Base-by-base conservation (phyloP, 2,113 vertebrate genomes). In the Lophochroa leadbeateri region DNA sequence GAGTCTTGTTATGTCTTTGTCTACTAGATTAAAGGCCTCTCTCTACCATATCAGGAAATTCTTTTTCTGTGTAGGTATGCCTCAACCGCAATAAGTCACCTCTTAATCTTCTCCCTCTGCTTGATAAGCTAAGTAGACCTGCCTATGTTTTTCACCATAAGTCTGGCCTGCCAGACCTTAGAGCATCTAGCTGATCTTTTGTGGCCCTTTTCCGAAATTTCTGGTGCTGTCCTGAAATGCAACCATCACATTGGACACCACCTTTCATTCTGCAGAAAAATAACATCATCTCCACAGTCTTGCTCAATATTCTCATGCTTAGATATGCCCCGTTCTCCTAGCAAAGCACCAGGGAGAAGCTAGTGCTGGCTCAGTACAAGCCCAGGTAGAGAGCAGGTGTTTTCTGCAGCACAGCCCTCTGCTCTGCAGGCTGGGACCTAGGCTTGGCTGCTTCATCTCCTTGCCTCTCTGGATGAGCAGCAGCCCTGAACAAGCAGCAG, bases 331-430 rank as follows among this genome's bases (percentile, higher is more conserved):
- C 2, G 1, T 31, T 79, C 44, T 46, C 24, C 65, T 20, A 43
- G 16, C 15, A 76, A 35, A 75, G 21, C 27, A 65, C 17, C 27
- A 78, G 11, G 24, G 10, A 75, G 29, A 27, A 67, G 13, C 11
- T 43, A 19, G 29, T 35, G 12, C 13, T 75, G 67, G 50, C 31
- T 52, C 52, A 80, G 37, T 10, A 67, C 3, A 25, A 58, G 43
- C 3, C 19, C 33, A 50, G 20, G 7, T 14, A 44, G 18, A 41
- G 28, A 58, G 5, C 0, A 0, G 5, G 7, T 64, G 47, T 43
- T 69, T 82, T 47, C 27, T 25, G 33, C 31, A 88, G 9, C 2
- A 2, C 13, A 16, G 14, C 10, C 14, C 7, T 67, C 21, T 52
- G 25, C 14, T 9, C 4, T 0, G 7, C 7, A 33, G 27, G 20